Evolutionary conservation across 2,888 invertebrate species (phyloP), one percentile per base, ranked within the genome.

Genomic region (Oscheius sp.): DNA sequence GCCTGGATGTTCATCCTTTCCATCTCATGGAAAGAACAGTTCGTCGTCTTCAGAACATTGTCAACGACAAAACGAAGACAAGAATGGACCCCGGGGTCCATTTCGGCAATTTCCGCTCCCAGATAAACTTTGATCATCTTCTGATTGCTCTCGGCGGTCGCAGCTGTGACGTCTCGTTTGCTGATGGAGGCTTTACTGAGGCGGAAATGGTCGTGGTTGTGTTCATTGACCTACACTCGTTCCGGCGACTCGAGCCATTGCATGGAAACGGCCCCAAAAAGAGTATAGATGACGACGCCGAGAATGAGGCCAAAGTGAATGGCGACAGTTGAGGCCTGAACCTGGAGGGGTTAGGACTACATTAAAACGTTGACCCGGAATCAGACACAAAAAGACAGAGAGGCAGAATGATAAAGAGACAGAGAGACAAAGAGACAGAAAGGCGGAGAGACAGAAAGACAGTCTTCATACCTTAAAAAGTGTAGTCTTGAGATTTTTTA

Each of bases 181-280:
- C 47, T 75, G 63, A 57, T 65, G 58, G 29, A 60, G 62, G 63
- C 63, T 48, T 32, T 63, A 29, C 63, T 63, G 63, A 63, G 48
- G 47, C 63, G 63, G 37, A 42, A 60, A 60, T 60, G 37, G 33
- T 37, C 11, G 21, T n/a, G 29, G 63, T 42, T 42, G 42, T 42
- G 29, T 47, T 21, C n/a, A 70, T 21, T 13, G 42, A 68, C 77
- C 65, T 29, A 79, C 81, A 79, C 76, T 77, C 78, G 50, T 48
- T 73, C 75, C 13, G 82, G 82, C 29, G 80, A 79, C 59, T 87
- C 87, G 48, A 87, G 77, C 71, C 76, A 80, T 72, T 82, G 81
- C 80, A 87, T 87, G 33, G 83, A 80, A 63, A 84, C 59, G 37
- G 86, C 86, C 7, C 87, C 87, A 33, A 84, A 80, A 0, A 86